Percentiles rank a stretch among this genome's conserved stretches.
These are phyloP conservation scores for Frankliniella intonsa DNA, from an alignment of 2,888 invertebrate species.

Conservation along the genomic window DNA sequence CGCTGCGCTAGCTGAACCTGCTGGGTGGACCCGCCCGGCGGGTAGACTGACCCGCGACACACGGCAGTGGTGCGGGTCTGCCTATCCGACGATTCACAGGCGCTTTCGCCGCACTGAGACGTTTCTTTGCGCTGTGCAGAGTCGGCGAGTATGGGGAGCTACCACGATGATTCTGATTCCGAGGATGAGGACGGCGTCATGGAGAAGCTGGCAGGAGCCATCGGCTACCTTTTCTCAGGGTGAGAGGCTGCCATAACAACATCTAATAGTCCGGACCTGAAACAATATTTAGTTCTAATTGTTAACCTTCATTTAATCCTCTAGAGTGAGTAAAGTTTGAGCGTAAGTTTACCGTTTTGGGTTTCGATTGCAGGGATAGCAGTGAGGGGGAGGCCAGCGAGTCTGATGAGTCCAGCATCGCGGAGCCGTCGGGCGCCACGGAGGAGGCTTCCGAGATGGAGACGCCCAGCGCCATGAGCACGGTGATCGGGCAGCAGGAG, in stretches of 20 bases:
- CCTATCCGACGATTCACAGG: no score
- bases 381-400: constrained; percentile 54
- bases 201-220: constrained; percentile 67
- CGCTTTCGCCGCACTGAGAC: not conserved
- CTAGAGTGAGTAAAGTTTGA: no score
- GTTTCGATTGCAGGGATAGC: constrained; percentile 48
- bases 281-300: no score
- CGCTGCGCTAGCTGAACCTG: no score
- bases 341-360: no score
- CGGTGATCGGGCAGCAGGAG: constrained; percentile 39
- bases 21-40: no score
- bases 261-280: constrained; percentile 37
- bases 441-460: constrained; percentile 44
- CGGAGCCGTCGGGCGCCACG: constrained; percentile 44
- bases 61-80: no score
- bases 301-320: no score
- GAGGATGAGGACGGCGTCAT: constrained; percentile 66
- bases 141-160: constrained; percentile 40
- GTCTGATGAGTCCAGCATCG: constrained; percentile 48
- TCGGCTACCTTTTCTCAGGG: constrained; percentile 73
- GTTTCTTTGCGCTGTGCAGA: constrained; percentile 40
- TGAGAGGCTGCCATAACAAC: constrained; percentile 43
- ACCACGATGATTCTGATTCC: constrained; percentile 62
- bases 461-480: constrained; percentile 42
- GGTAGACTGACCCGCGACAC: no score